phyloP scores from a whole-genome alignment of 2,113 vertebrate species.

The Cettia cetti region DNA sequence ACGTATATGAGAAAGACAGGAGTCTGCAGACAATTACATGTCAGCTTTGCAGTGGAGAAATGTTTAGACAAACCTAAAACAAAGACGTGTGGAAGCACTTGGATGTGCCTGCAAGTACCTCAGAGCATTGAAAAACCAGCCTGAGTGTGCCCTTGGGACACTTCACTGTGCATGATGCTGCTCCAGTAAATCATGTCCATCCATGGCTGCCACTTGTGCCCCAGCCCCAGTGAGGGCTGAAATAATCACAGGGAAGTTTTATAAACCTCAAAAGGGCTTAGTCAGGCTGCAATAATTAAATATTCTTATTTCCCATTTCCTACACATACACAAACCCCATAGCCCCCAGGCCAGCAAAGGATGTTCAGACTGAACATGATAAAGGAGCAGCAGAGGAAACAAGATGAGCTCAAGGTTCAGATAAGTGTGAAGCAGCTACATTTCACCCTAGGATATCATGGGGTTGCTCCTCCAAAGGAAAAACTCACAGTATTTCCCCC shows the following conservation, averaged over 20 bases:
- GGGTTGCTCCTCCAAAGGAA: neutral
- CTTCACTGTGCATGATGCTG: neutral
- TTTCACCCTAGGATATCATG: neutral
- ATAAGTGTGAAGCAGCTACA: neutral
- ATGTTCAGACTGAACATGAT: neutral
- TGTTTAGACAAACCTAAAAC: neutral
- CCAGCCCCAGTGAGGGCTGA: neutral
- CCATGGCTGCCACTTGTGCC: neutral
- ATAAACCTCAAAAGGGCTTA: neutral
- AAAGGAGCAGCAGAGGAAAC: neutral
- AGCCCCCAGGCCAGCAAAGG: neutral
- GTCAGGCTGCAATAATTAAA: neutral
- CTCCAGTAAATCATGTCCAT: neutral
- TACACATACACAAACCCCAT: accelerated
- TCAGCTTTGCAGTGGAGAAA: neutral
- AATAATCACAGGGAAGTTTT: neutral
- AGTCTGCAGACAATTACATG: neutral
- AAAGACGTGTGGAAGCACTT: neutral
- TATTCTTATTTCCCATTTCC: neutral
- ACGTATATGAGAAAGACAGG: neutral
- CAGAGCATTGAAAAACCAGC: neutral
- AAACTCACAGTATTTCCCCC: neutral
- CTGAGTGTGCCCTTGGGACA: neutral
- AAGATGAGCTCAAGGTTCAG: neutral
- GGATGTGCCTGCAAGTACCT: neutral